These are phyloP conservation scores for Globicephala melas DNA, from an alignment of 2,113 vertebrate species.

Conservation along the genomic window DNA sequence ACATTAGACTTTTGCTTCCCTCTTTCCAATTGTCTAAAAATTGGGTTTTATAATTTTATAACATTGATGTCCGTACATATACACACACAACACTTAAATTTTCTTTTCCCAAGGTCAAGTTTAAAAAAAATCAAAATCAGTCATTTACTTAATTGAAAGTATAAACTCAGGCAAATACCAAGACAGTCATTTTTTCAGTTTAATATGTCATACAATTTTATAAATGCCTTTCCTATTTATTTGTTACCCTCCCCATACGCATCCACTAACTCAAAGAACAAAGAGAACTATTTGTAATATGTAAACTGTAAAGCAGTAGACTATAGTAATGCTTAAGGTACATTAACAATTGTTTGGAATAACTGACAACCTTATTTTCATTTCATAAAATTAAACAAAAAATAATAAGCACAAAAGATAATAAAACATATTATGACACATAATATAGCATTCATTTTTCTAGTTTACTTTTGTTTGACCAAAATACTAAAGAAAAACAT, in stretches of 20 bases:
- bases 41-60: not conserved
- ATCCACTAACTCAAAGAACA: not conserved
- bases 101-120: not conserved
- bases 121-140: not conserved
- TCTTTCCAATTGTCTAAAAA: not conserved
- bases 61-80: not conserved
- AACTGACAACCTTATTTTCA: not conserved
- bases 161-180: not conserved
- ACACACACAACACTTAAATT: not conserved
- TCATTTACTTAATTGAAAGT: not conserved
- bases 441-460: not conserved
- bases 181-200: not conserved
- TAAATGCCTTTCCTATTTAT: not conserved
- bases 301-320: not conserved
- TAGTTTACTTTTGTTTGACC: not conserved
- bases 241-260: rapidly evolving
- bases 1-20: not conserved
- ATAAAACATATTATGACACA: not conserved
- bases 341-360: not conserved
- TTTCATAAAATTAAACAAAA: conserved; percentile 7
- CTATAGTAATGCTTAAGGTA: not conserved
- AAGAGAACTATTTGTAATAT: not conserved
- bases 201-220: not conserved
- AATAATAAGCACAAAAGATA: not conserved
- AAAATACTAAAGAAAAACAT: not conserved